Evolutionary conservation across 1,140 invertebrate species (phyloP).

Genomic region (Drosophila dunni): DNA sequence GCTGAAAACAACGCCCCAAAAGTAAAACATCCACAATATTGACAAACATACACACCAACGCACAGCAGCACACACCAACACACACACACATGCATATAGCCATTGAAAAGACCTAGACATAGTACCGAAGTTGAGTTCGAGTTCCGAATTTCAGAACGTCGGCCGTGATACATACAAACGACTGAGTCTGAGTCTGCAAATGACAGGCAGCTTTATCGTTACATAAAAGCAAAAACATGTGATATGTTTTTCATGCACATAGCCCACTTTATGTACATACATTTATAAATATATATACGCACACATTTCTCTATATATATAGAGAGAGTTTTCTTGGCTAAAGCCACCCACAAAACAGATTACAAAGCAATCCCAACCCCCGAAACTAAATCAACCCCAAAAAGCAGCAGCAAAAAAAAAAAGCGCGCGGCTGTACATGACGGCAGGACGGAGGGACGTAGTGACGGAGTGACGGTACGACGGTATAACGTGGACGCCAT

Average conservation of each 20-base stretch:
- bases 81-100: constrained; percentile 25
- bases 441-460: background rate
- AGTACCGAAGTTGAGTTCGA: constrained; percentile 42
- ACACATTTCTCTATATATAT: constrained; percentile 39
- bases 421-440: constrained; percentile 42
- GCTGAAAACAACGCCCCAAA: constrained; percentile 75
- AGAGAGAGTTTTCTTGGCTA: constrained; percentile 67
- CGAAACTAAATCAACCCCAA: constrained; percentile 68
- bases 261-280: constrained; percentile 40
- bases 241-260: constrained; percentile 47
- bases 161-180: constrained; percentile 49
- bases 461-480: background rate
- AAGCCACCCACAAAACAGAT: constrained; percentile 77
- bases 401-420: constrained; percentile 33
- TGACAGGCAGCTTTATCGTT: constrained; percentile 80
- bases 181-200: constrained; percentile 63
- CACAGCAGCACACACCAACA: constrained; percentile 26
- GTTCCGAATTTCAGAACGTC: constrained; percentile 49
- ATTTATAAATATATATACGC: constrained; percentile 40
- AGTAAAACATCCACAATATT: constrained; percentile 49
- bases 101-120: constrained; percentile 48
- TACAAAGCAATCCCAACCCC: constrained; percentile 74
- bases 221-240: constrained; percentile 79
- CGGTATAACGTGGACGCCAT: constrained; percentile 45
- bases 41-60: constrained; percentile 19